Evolutionary conservation across 1,140 invertebrate species (phyloP).

Genomic region (Drosophila tristis): DNA sequence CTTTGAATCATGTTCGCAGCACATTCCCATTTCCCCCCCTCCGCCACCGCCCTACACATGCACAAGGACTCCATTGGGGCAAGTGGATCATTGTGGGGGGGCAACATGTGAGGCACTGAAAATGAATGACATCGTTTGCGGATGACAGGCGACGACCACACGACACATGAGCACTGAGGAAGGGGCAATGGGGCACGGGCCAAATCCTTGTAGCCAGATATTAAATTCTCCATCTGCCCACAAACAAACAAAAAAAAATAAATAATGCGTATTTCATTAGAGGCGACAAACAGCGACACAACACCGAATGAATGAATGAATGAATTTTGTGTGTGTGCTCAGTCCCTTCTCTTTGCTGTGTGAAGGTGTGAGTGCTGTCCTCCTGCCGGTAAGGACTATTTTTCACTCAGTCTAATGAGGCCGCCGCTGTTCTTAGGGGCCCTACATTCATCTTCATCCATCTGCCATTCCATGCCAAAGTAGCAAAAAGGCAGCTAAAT

Average conservation of each 20-base stretch:
- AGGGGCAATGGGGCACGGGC: background rate
- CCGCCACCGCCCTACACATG: background rate
- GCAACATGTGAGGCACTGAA: slow-evolving; percentile 43
- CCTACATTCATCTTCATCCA: slow-evolving; percentile 44
- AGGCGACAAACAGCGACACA: slow-evolving; percentile 30
- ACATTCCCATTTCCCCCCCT: too few species aligned
- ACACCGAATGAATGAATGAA: slow-evolving; percentile 4
- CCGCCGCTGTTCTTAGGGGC: slow-evolving; percentile 25
- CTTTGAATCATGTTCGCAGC: slow-evolving; percentile 1
- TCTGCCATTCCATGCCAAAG: slow-evolving; percentile 9
- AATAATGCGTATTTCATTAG: slow-evolving; percentile 69
- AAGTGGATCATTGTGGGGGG: slow-evolving; percentile 39
- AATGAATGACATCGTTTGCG: slow-evolving; percentile 66
- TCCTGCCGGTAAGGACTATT: slow-evolving; percentile 26
- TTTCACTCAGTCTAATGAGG: slow-evolving; percentile 52
- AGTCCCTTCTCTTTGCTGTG: background rate
- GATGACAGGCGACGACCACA: slow-evolving; percentile 36
- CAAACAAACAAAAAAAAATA: slow-evolving; percentile 2
- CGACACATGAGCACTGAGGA: background rate
- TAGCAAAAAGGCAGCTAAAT: background rate
- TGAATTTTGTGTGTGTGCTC: too few species aligned
- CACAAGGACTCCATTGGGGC: background rate
- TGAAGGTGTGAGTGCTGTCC: slow-evolving; percentile 2
- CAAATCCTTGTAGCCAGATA: slow-evolving; percentile 29
- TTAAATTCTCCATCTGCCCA: slow-evolving; percentile 47